Base-by-base conservation (phyloP, 2,888 invertebrate genomes). In the Acronicta aceris region DNA sequence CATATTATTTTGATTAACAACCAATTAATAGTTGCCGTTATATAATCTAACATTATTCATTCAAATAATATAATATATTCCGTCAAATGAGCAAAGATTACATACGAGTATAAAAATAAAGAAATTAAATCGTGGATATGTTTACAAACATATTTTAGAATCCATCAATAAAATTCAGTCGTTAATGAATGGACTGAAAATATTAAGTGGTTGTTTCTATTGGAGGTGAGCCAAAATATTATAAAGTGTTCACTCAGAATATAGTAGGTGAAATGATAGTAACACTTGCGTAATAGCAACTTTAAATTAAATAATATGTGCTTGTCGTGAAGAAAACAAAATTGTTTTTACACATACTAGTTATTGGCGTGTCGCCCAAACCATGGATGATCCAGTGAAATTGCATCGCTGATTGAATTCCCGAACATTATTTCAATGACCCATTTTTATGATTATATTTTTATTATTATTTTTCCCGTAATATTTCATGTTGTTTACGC, bases 371-470 rank as follows among this genome's bases (percentile, higher is more conserved):
- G 25, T n/a, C 53, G 76, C 78, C 78, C 71, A 64, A 65, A 74
- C 68, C 58, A 59, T 65, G 55, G 79, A 65, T 61, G 65, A n/a
- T 71, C 59, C n/a, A n/a, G n/a, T 61, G 65, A 79, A n/a, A 78
- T 79, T 74, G 78, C 79, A 76, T 70, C 67, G 79, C 56, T 79
- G 77, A 79, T 78, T 71, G 79, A 78, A 78, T 71, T 50, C 59
- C 48, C 46, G 52, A 45, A 63, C 67, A 67, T 78, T 76, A 78
- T 78, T 68, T 66, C 77, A 74, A 74, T 74, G 77, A 79, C 77
- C 79, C 55, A 78, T 74, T 73, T 77, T 74, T 45, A 47, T 6
- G 63, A 76, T 65, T 71, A 74, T 78, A 60, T 66, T 64, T 59
- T 70, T 65, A 56, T 57, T 70, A 68, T 61, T 12, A 33, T 30